Percentiles rank a stretch among this genome's conserved stretches.
Conservation (phyloP, 2,797 vertebrate genomes). For the Carduelis carduelis region DNA sequence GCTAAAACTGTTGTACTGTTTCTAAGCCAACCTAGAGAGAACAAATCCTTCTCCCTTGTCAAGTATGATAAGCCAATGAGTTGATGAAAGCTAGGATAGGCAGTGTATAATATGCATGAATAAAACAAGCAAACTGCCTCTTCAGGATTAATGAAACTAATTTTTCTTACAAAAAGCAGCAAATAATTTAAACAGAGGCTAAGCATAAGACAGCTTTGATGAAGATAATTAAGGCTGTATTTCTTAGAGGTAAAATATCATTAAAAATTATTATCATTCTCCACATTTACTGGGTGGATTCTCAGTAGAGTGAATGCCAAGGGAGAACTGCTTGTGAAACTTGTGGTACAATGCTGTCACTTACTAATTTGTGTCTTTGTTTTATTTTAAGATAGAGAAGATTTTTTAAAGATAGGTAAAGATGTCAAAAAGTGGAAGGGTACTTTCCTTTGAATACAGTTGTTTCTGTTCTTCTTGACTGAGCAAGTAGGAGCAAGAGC, state of each 20-base stretch:
- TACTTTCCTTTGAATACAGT: not conserved
- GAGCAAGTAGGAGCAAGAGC: not conserved
- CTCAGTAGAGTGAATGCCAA: not conserved
- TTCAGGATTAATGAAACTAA: not conserved
- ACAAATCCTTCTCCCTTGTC: not conserved
- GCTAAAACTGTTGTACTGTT: not conserved
- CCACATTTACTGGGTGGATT: not conserved
- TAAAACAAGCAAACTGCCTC: not conserved
- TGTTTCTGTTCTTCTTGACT: not conserved
- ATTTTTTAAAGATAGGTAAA: not conserved
- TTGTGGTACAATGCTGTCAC: not conserved
- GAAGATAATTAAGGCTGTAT: not conserved
- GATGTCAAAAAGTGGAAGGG: not conserved
- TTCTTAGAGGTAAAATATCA: not conserved
- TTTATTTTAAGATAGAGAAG: not conserved
- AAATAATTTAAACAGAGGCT: not conserved
- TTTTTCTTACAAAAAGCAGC: not conserved
- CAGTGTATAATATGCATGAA: fast-evolving
- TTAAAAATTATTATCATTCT: not conserved
- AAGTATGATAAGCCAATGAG: not conserved
- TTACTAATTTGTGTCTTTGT: not conserved
- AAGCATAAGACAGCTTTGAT: not conserved
- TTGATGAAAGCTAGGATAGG: not conserved
- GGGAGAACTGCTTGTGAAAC: not conserved
- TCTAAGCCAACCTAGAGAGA: not conserved